Conservation (phyloP, 1,140 invertebrate genomes). For the Pachyrhynchus sulphureomaculatus region DNA sequence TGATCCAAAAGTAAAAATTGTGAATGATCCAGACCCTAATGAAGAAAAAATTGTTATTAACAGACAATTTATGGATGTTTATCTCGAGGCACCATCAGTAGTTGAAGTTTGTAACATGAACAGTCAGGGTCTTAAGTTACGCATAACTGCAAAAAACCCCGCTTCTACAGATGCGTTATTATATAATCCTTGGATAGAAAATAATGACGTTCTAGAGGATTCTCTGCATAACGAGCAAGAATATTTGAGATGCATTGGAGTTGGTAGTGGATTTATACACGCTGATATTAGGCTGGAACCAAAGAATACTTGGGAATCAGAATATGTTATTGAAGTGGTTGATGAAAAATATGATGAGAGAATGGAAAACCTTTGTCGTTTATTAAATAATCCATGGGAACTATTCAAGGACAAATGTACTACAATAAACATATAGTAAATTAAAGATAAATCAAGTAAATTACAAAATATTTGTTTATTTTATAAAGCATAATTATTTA, state of each 20-base stretch:
- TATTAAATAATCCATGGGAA: conserved; percentile 14
- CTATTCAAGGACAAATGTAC: conserved; percentile 7
- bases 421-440: neutral
- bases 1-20: neutral
- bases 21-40: neutral
- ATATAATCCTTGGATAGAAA: conserved; percentile 8
- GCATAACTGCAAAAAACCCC: neutral
- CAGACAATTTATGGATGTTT: neutral
- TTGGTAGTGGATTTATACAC: conserved; percentile 9
- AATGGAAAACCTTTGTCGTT: neutral
- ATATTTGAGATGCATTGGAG: conserved; percentile 6
- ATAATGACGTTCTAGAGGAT: neutral
- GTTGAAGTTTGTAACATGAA: conserved; percentile 8
- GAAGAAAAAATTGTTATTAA: neutral
- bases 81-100: neutral
- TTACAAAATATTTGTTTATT: too few relatives aligned
- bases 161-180: conserved; percentile 3
- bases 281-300: conserved; percentile 9
- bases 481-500: too few relatives aligned
- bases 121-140: conserved; percentile 2
- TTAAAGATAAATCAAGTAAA: neutral
- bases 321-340: conserved; percentile 16
- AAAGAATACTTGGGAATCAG: conserved; percentile 1
- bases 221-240: neutral
- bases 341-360: conserved; percentile 10